phyloP scores from a whole-genome alignment of 2,797 vertebrate species.

The Pseudocheirus occidentalis region DNA sequence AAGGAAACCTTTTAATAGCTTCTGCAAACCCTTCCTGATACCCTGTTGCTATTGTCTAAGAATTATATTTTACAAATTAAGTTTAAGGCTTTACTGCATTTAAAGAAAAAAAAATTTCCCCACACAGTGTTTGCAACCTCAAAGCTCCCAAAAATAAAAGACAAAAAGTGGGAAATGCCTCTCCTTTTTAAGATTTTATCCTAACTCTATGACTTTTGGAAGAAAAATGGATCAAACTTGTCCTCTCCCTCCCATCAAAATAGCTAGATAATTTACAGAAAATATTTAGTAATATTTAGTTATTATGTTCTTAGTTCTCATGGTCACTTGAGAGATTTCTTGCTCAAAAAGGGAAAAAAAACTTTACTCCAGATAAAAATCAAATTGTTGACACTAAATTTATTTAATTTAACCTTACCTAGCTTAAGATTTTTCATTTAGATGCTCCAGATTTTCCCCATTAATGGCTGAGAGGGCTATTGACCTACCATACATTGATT shows the following conservation, averaged over 20 bases:
- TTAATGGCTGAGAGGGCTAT: constrained; percentile 70
- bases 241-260: neutral
- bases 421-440: constrained; percentile 60
- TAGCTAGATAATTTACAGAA: constrained; percentile 65
- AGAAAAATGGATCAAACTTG: constrained; percentile 38
- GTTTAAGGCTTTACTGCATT: constrained; percentile 1
- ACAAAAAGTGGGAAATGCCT: constrained; percentile 22
- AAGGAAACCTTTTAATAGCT: neutral
- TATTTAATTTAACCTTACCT: constrained; percentile 48
- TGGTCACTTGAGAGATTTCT: constrained; percentile 67
- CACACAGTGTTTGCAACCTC: neutral
- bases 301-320: constrained; percentile 72
- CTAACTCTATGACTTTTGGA: constrained; percentile 27
- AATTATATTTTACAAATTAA: neutral
- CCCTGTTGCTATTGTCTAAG: neutral
- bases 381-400: constrained; percentile 53
- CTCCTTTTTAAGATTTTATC: neutral
- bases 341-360: neutral
- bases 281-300: constrained; percentile 54
- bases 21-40: neutral
- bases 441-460: constrained; percentile 49
- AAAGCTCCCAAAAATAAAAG: neutral
- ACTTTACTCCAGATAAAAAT: constrained; percentile 61
- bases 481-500: constrained; percentile 60
- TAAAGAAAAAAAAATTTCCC: neutral